Evolutionary conservation across 2,888 invertebrate species (phyloP).

Genomic region (Acanthopleura granulata): DNA sequence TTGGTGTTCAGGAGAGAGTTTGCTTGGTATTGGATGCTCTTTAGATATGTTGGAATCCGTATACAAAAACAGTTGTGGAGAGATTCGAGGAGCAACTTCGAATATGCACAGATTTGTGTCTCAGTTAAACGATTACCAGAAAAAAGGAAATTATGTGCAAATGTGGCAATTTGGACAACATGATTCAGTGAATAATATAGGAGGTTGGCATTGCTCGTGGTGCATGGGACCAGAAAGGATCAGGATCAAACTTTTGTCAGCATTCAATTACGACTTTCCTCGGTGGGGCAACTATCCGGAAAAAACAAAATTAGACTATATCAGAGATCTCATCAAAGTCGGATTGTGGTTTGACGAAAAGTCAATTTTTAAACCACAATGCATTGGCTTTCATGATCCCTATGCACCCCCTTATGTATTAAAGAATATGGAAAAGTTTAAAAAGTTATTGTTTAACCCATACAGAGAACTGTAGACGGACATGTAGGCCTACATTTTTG

Average conservation of each 20-base stretch:
- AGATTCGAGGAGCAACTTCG: slow-evolving; percentile 1
- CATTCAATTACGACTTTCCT: slow-evolving; percentile 63
- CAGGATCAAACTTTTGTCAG: slow-evolving; percentile 71
- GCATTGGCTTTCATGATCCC: background rate
- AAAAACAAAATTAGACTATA: slow-evolving; percentile 74
- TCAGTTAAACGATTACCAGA: slow-evolving; percentile 22
- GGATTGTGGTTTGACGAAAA: slow-evolving; percentile 76
- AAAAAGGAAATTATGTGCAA: slow-evolving; percentile 72
- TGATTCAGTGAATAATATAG: slow-evolving; percentile 76
- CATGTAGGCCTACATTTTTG: too few relatives aligned
- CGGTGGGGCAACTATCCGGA: slow-evolving; percentile 60
- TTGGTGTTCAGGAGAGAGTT: slow-evolving; percentile 70
- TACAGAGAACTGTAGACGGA: background rate
- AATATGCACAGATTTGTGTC: slow-evolving; percentile 18
- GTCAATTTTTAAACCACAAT: background rate
- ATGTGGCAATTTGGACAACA: slow-evolving; percentile 79
- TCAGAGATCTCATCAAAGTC: slow-evolving; percentile 76
- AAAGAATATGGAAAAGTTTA: background rate
- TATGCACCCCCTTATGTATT: slow-evolving; percentile 14
- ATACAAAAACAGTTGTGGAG: background rate
- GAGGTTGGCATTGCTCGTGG: slow-evolving; percentile 80
- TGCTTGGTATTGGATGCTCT: background rate
- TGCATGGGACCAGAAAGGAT: slow-evolving; percentile 76
- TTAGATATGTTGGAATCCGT: slow-evolving; percentile 9
- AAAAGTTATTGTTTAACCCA: slow-evolving; percentile 5